Base-by-base conservation (phyloP, 2,888 invertebrate genomes). In the Apodemia duryi region DNA sequence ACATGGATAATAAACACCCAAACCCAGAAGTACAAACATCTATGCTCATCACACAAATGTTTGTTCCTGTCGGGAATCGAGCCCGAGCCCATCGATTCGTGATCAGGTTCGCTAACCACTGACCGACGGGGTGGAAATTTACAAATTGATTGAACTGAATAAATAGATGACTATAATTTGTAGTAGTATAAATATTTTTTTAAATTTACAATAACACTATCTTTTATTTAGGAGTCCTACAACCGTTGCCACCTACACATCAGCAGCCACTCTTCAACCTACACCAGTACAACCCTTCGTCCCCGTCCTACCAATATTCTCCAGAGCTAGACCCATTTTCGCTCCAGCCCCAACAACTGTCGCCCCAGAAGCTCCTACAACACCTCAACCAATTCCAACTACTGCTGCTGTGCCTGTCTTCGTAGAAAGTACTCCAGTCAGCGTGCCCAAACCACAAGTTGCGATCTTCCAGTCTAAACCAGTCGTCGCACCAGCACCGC, bases 391-490 rank as follows among this genome's bases (percentile, higher is more conserved):
- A 51, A n/a, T 21, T 6, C 49, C 49, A 51, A 2, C 49, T 21
- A 2, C 2, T 10, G 1, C 1, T 6, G 49, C 7, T 21, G 21
- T 21, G 4, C 46, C 46, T 9, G 43, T 10, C 43, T 2, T 43
- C 43, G 10, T 43, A 10, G 43, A 43, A 43, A 43, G 43, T 10
- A 9, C 43, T 46, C 46, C n/a, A 13, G 46, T 13, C 13, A 46
- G 46, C 11, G 49, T 2, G 2, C n/a, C 7, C 49, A 13, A 21
- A 51, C 49, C 49, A 51, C n/a, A 51, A 51, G 49, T 51, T 13
- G 13, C n/a, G 49, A 21, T 51, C 65, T n/a, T 51, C 49, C n/a
- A 51, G 4, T 7, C 49, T 51, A 70, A 73, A n/a, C 69, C 73
- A 28, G 54, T 13, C 11, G 6, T 7, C 1, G 38, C 38, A 43